Conservation (phyloP, 1,140 invertebrate genomes). For the Hestina assimilis region DNA sequence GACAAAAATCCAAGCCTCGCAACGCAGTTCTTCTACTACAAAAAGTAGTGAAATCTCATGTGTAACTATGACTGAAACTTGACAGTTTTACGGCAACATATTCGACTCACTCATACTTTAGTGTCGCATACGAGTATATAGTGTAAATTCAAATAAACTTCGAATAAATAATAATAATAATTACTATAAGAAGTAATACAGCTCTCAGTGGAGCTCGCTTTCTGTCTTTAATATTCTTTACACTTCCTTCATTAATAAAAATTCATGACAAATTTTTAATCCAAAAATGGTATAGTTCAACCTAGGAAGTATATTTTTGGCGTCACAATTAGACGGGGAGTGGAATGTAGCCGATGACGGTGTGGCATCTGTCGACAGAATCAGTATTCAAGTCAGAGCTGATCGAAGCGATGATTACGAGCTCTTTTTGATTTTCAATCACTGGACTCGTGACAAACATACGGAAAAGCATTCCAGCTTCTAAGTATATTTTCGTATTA, state of each 20-base stretch:
- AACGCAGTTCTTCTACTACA: too few relatives aligned
- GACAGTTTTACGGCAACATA: too few relatives aligned
- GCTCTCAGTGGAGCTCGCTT: background rate
- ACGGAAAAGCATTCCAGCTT: background rate
- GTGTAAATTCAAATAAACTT: background rate
- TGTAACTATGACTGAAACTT: too few relatives aligned
- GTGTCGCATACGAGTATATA: too few relatives aligned
- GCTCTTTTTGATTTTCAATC: conserved; percentile 20
- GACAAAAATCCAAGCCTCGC: too few relatives aligned
- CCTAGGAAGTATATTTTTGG: conserved; percentile 7
- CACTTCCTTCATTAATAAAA: too few relatives aligned
- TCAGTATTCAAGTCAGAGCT: conserved; percentile 22
- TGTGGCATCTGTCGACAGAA: background rate
- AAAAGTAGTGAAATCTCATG: too few relatives aligned
- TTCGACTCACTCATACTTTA: too few relatives aligned
- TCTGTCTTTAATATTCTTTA: background rate
- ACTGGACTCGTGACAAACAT: background rate
- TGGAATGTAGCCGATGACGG: background rate
- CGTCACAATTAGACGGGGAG: background rate
- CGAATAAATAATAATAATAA: background rate
- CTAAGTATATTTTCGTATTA: too few relatives aligned
- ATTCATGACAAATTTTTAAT: background rate
- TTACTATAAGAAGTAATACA: background rate
- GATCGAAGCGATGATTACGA: conserved; percentile 4
- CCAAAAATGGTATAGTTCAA: background rate